Evolutionary conservation across 2,797 vertebrate species (phyloP), one percentile per base, ranked within the genome.

Genomic region (Sebastes flavidus): DNA sequence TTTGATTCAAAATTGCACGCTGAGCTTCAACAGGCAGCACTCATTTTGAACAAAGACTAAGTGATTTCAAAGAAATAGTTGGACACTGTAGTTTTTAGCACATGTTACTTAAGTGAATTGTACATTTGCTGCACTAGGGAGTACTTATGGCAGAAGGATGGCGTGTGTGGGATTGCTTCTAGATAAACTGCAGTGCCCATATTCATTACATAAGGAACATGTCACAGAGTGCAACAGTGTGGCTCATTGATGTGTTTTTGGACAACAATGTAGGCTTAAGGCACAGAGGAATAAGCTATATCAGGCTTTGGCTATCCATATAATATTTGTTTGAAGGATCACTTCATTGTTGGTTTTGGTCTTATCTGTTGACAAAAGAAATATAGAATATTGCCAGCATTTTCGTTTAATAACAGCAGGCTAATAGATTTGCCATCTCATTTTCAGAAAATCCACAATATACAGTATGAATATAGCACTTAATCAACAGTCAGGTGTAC

Each of bases 1-100:
- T 90, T 87, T 86, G 78, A 90, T 81, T 86, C 72, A 88, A 61
- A 86, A 72, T 52, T 79, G 42, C 81, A 89, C 42, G 36, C 76
- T 69, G 82, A 72, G 78, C 58, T 77, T 72, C 49, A 61, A 79
- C 56, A 79, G 61, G 24, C 80, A 72, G 59, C 55, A 20, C 30
- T 76, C 10, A 32, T 34, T 73, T 63, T 20, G 29, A 73, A 63
- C 14, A 73, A 72, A 46, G 12, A 20, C 16, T n/a, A 14, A 29
- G 27, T 42, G 7, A 29, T 29, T 29, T n/a, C 4, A n/a, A 71
- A 22, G n/a, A 71, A 42, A 56, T 27, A 8, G 25, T 72, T 9
- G 1, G 18, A 24, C 14, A 18, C 22, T 36, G 18, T 71, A 16
- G 27, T n/a, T 30, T 22, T 49, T 22, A 29, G 25, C 12, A 61